A percentile compares a stretch with the other conserved stretches of the same genome.
phyloP scores from a whole-genome alignment of 2,113 vertebrate genomes.

The Philantomba maxwellii region DNA sequence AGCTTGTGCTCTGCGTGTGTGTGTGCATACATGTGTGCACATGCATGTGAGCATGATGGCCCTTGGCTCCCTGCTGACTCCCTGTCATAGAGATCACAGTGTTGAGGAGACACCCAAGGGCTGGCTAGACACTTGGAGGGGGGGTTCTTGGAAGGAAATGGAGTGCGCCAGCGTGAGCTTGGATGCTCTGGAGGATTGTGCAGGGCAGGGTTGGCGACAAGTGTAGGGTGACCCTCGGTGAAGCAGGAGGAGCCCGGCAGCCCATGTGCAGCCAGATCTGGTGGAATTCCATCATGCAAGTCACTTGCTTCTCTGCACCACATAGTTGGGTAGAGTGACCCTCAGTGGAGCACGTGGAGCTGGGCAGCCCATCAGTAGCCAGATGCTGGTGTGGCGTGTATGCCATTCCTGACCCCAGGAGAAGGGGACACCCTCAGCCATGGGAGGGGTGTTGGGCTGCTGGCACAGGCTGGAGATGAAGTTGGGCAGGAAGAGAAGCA shows the following conservation, averaged over 20 bases:
- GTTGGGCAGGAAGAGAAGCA: background rate
- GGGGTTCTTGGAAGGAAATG: background rate
- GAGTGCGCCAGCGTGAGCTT: background rate
- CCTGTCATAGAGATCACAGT: background rate
- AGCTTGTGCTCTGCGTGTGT: background rate
- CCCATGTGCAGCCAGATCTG: background rate
- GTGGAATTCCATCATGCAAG: background rate
- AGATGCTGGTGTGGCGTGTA: background rate
- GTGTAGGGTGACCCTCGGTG: background rate
- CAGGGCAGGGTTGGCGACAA: background rate
- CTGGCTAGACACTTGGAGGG: background rate
- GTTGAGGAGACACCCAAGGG: background rate
- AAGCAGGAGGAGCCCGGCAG: background rate
- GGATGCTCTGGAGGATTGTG: background rate
- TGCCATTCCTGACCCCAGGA: background rate
- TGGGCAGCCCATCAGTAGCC: background rate
- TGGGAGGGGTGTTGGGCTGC: background rate
- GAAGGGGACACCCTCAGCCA: background rate
- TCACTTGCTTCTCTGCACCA: background rate
- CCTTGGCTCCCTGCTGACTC: background rate
- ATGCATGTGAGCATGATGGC: background rate
- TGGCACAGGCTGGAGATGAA: background rate
- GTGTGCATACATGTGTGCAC: background rate
- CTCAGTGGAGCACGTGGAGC: accelerated
- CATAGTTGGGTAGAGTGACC: background rate